Evolutionary conservation across 2,113 vertebrate genomes (phyloP).

Genomic region (Odobenus rosmarus): DNA sequence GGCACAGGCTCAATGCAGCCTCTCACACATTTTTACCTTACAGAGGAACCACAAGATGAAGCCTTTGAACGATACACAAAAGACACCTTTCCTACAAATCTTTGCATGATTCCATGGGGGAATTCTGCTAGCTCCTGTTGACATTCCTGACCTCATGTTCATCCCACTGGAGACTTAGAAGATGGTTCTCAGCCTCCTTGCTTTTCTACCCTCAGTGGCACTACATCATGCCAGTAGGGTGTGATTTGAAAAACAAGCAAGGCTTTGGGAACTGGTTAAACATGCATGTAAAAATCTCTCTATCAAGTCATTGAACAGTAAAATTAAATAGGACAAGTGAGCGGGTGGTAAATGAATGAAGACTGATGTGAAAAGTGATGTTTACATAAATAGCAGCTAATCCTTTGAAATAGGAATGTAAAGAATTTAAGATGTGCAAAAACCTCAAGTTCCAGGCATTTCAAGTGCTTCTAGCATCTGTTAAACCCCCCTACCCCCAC

Average conservation of each 20-base stretch:
- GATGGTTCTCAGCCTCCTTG: not conserved
- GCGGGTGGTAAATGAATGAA: slow-evolving; percentile 26
- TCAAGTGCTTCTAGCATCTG: not conserved
- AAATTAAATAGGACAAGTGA: slow-evolving; percentile 28
- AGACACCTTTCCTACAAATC: not conserved
- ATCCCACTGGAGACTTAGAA: not conserved
- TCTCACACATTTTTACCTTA: not conserved
- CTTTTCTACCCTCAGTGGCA: not conserved
- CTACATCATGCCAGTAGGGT: too few species aligned
- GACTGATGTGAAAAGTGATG: slow-evolving; percentile 10
- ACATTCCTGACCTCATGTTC: not conserved
- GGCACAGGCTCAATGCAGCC: not conserved
- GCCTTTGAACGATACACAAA: not conserved
- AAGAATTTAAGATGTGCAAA: slow-evolving; percentile 23
- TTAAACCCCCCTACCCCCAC: not conserved
- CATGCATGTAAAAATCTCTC: not conserved
- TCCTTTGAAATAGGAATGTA: slow-evolving; percentile 10
- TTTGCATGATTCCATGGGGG: not conserved
- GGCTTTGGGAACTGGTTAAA: slow-evolving; percentile 19
- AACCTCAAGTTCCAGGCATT: not conserved
- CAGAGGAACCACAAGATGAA: not conserved
- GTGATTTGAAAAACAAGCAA: not conserved
- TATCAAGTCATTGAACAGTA: not conserved
- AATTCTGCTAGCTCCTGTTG: not conserved
- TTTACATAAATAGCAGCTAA: slow-evolving; percentile 22